phyloP scores from a whole-genome alignment of 2,888 invertebrate species.

The Apamea monoglypha region DNA sequence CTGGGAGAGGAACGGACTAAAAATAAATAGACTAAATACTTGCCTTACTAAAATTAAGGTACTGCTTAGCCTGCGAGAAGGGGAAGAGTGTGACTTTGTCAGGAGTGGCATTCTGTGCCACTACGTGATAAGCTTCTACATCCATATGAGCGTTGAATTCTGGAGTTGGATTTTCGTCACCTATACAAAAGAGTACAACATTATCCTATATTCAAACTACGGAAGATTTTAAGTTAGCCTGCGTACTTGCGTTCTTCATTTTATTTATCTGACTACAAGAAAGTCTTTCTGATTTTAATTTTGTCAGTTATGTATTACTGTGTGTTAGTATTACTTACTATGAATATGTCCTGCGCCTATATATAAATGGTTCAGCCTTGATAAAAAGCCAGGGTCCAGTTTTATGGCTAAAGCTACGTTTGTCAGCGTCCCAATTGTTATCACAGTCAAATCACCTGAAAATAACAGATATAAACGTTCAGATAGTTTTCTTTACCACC shows the following conservation, averaged over 20 bases:
- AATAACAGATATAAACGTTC: background rate
- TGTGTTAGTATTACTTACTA: constrained; percentile 85
- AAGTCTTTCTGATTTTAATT: background rate
- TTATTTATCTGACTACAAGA: background rate
- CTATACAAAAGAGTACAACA: constrained; percentile 61
- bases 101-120: constrained; percentile 76
- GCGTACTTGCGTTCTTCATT: background rate
- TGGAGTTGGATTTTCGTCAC: constrained; percentile 69
- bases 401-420: constrained; percentile 94
- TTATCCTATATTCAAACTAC: background rate
- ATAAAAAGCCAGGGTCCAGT: constrained; percentile 92
- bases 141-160: constrained; percentile 85
- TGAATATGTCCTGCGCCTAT: constrained; percentile 95
- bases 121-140: constrained; percentile 82
- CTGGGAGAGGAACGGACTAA: background rate
- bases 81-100: constrained; percentile 83
- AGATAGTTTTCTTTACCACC: background rate
- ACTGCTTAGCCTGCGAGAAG: constrained; percentile 76
- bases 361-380: constrained; percentile 92
- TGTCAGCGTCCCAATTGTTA: constrained; percentile 94
- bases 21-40: constrained; percentile 32
- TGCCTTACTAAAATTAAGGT: constrained; percentile 75
- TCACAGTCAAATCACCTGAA: constrained; percentile 90
- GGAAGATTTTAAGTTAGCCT: background rate
- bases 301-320: background rate